A percentile compares a stretch with the other conserved stretches of the same genome.
phyloP scores from a whole-genome alignment of 2,797 vertebrate genomes.

The Argentina silus region DNA sequence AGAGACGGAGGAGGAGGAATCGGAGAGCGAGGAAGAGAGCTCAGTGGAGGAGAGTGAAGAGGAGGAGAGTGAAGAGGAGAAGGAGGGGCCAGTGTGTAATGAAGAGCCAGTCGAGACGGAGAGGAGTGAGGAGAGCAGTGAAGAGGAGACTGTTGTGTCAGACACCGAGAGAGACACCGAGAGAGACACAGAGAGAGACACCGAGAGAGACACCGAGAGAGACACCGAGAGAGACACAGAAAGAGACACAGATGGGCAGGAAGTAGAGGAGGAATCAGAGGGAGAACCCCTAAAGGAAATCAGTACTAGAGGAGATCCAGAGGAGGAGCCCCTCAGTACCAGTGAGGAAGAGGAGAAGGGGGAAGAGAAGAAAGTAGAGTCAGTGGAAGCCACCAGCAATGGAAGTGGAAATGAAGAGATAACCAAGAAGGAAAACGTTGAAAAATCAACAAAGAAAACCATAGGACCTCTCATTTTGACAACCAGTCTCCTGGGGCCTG shows the following conservation, averaged over 20 bases:
- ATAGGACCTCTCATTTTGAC: constrained; percentile 10
- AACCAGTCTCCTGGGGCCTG: not conserved
- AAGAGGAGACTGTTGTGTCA: constrained; percentile 47
- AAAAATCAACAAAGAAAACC: constrained; percentile 17
- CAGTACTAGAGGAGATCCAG: constrained; percentile 35
- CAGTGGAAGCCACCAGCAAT: constrained; percentile 18
- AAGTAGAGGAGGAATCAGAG: constrained; percentile 36
- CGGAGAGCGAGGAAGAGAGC: constrained; percentile 59
- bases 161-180: constrained; percentile 33
- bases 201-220: constrained; percentile 34
- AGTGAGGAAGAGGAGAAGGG: constrained; percentile 55
- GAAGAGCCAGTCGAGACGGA: constrained; percentile 53
- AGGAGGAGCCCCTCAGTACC: constrained; percentile 41
- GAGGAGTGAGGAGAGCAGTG: constrained; percentile 58
- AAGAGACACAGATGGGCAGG: constrained; percentile 42
- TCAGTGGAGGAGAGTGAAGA: constrained; percentile 57
- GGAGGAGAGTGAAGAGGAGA: constrained; percentile 49
- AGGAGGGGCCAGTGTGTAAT: constrained; percentile 48
- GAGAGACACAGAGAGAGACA: constrained; percentile 34
- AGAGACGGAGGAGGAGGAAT: constrained; percentile 54
- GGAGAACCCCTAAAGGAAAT: constrained; percentile 35
- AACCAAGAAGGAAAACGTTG: constrained; percentile 17
- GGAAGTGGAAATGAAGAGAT: constrained; percentile 37
- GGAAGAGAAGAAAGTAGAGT: constrained; percentile 25
- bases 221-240: constrained; percentile 18